Evolutionary conservation across 2,113 vertebrate species (phyloP), one percentile per base, ranked within the genome.

Genomic region (Calyptommatus sinebrachiatus): DNA sequence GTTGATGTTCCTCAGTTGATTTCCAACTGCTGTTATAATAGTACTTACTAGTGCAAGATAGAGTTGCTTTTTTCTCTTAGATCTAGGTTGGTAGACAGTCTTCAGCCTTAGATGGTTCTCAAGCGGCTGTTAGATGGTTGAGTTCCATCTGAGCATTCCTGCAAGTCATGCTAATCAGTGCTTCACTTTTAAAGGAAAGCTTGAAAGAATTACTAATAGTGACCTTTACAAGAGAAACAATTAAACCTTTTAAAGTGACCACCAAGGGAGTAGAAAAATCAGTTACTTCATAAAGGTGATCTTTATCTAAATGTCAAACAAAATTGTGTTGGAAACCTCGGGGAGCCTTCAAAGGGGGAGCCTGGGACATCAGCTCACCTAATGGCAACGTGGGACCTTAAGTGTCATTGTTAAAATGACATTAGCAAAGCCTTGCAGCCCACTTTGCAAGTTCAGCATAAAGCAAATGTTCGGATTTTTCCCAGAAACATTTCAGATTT

Each of bases 271-370:
- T 26, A 1, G 53, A 70, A 76, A 91, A 87, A 53, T 83, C 87
- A 76, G 76, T 84, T 78, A 84, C 71, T 87, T 85, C 85, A 87
- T 83, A 76, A 88, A 91, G 89, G 89, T 85, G 85, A 84, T 86
- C 88, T 92, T 90, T 88, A 93, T 86, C 88, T 90, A 93, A 92
- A 92, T 90, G 91, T 91, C 89, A 93, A 68, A 87, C 89, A 86
- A 91, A 86, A 84, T 87, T 89, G 90, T 87, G 88, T 90, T 91
- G 83, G 85, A 82, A 89, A 31, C 73, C 1, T 2, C 67, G 84
- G 81, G 10, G 78, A 46, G 79, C 12, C 78, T 88, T 89, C 14
- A 79, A 74, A 84, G 82, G 71, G 83, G 87, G 41, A 72, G 75
- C 84, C 82, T 65, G 76, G 74, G 86, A 86, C 46, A 0, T 45